Evolutionary conservation across 2,113 vertebrate genomes (phyloP).

Genomic region (Osmerus eperlanus): DNA sequence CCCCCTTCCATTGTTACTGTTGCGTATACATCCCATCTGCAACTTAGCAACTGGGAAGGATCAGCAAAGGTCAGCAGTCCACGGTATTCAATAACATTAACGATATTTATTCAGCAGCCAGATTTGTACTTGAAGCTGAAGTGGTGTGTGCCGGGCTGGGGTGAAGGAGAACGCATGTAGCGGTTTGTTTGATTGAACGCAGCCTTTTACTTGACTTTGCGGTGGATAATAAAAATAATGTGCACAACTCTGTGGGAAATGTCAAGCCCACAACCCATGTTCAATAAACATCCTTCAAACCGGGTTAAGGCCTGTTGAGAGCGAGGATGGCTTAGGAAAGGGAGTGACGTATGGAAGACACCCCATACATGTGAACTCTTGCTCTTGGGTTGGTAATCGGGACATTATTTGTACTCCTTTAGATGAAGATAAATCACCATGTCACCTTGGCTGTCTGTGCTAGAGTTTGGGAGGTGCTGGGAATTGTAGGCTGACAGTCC

Average conservation of each 20-base stretch:
- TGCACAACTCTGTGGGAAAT: conserved; percentile 42
- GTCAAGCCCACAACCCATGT: conserved; percentile 31
- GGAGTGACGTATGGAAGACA: conserved; percentile 19
- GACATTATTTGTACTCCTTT: conserved; percentile 40
- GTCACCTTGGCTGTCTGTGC: conserved; percentile 34
- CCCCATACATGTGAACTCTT: conserved; percentile 40
- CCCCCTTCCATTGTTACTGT: no score
- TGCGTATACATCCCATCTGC: no score
- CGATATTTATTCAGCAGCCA: background rate
- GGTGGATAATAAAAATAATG: conserved; percentile 48
- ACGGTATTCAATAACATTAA: background rate
- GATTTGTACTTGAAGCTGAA: conserved; percentile 32
- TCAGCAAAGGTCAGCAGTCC: no score
- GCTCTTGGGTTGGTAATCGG: conserved; percentile 36
- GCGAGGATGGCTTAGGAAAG: conserved; percentile 28
- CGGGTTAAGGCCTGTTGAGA: conserved; percentile 45
- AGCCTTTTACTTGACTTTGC: conserved; percentile 48
- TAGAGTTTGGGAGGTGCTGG: conserved; percentile 12
- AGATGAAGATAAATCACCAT: conserved; percentile 45
- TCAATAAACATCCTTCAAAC: conserved; percentile 49
- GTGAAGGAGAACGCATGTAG: conserved; percentile 10
- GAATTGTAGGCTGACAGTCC: conserved; percentile 40
- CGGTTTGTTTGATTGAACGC: conserved; percentile 51
- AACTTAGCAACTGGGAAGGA: no score
- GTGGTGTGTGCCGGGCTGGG: conserved; percentile 15